A percentile compares a stretch with the other conserved stretches of the same genome.
phyloP scores from a whole-genome alignment of 2,888 invertebrate species.

The Drosophila stalkeri region DNA sequence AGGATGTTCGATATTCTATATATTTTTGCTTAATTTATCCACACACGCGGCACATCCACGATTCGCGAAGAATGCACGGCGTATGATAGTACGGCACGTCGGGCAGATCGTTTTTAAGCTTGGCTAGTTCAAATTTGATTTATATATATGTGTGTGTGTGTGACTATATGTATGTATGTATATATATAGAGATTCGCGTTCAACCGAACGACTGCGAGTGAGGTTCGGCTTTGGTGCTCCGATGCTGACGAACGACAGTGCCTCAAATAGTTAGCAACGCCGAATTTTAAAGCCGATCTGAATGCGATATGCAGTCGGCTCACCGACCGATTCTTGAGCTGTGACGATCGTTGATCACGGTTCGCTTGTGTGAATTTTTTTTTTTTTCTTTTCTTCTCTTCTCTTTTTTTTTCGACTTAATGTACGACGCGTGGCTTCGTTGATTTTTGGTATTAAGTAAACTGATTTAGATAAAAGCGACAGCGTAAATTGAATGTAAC shows the following conservation, averaged over 20 bases:
- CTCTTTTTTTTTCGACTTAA: conserved; percentile 24
- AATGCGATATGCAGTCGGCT: conserved; percentile 27
- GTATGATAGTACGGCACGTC: conserved; percentile 68
- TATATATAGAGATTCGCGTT: conserved; percentile 56
- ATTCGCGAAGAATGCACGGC: conserved; percentile 74
- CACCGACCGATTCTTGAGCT: conserved; percentile 51
- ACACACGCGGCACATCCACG: conserved; percentile 69
- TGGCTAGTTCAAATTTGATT: conserved; percentile 53
- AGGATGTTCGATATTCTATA: conserved; percentile 46
- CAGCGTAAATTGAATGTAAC: conserved; percentile 26
- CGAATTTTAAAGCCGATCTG: conserved; percentile 51
- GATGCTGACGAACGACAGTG: conserved; percentile 79
- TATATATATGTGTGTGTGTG: not conserved
- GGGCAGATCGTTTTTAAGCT: conserved; percentile 72
- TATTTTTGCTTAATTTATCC: conserved; percentile 3
- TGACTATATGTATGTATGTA: not conserved
- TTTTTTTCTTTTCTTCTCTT: conserved; percentile 16
- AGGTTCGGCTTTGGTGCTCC: conserved; percentile 56
- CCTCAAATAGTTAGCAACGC: conserved; percentile 76
- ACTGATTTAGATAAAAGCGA: conserved; percentile 20
- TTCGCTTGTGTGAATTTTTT: conserved; percentile 20
- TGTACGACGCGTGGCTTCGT: conserved; percentile 60
- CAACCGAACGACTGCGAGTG: conserved; percentile 39
- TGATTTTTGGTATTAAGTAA: conserved; percentile 15
- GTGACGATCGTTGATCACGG: conserved; percentile 27